Conservation (phyloP, 2,888 invertebrate genomes). For the Ariolimax columbianus region DNA sequence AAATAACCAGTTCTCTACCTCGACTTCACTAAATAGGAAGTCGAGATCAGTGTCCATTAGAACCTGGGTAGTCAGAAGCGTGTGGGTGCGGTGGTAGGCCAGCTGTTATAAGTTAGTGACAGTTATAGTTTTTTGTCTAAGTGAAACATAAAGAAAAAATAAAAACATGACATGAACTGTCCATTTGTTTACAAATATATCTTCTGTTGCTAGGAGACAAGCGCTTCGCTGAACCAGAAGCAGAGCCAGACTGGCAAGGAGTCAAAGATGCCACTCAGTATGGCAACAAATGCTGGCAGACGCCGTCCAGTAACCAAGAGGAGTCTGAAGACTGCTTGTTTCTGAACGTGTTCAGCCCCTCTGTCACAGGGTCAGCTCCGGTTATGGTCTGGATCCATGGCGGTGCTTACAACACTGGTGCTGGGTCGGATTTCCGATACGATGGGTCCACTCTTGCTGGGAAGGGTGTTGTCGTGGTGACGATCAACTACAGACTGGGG, state of each 20-base stretch:
- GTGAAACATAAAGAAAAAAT: no score
- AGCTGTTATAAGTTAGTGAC: no score
- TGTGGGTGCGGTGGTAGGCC: no score
- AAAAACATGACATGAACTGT: no score
- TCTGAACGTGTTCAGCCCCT: conserved; percentile 5
- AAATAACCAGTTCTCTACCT: no score
- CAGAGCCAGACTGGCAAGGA: conserved; percentile 10
- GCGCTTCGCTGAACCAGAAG: conserved; percentile 25
- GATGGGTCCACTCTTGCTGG: conserved; percentile 4
- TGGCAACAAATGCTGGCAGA: background rate
- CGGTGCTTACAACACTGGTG: conserved; percentile 6
- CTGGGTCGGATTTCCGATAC: background rate
- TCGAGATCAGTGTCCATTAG: no score
- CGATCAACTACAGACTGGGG: conserved; percentile 30
- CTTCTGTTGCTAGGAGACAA: conserved; percentile 9
- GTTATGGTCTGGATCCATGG: conserved; percentile 40
- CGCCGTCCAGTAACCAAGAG: background rate
- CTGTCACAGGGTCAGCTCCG: background rate
- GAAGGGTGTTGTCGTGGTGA: background rate
- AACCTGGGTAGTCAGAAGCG: no score
- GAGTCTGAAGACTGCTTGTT: conserved; percentile 27
- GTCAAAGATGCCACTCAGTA: background rate
- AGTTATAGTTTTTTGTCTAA: no score
- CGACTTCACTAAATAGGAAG: no score
- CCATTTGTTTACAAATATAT: background rate